phyloP scores from a whole-genome alignment of 2,888 invertebrate genomes.

The Drosophila macrospina region DNA sequence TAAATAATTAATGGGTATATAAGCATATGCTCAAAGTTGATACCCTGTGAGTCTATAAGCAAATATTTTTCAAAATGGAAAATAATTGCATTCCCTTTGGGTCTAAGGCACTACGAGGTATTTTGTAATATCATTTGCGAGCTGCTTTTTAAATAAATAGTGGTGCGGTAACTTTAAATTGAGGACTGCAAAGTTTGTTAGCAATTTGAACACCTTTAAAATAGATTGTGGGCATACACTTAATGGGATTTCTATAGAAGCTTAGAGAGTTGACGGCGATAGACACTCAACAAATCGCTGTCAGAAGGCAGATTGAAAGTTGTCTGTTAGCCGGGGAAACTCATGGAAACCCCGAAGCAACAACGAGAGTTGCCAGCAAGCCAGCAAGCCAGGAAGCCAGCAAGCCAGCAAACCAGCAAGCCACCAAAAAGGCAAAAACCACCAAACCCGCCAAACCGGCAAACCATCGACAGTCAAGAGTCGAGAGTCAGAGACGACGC shows the following conservation, averaged over 20 bases:
- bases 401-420: conserved; percentile 2
- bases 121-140: background rate
- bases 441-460: conserved; percentile 9
- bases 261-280: conserved; percentile 6
- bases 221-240: conserved; percentile 13
- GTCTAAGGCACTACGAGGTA: background rate
- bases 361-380: background rate
- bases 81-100: no score
- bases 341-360: no score
- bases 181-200: conserved; percentile 10
- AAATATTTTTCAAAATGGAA: no score
- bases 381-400: conserved; percentile 1
- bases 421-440: conserved; percentile 19
- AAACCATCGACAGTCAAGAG: conserved; percentile 12
- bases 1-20: no score
- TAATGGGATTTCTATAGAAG: conserved; percentile 21
- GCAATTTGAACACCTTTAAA: conserved; percentile 11
- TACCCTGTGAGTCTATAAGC: no score
- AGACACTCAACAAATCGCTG: conserved; percentile 13
- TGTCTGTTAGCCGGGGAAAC: conserved; percentile 7
- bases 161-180: conserved; percentile 5
- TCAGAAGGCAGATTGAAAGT: conserved; percentile 18
- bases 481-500: conserved; percentile 14
- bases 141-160: background rate
- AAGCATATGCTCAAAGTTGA: no score